Evolutionary conservation across 2,888 invertebrate genomes (phyloP).

Genomic region (Leptopilina syphax): DNA sequence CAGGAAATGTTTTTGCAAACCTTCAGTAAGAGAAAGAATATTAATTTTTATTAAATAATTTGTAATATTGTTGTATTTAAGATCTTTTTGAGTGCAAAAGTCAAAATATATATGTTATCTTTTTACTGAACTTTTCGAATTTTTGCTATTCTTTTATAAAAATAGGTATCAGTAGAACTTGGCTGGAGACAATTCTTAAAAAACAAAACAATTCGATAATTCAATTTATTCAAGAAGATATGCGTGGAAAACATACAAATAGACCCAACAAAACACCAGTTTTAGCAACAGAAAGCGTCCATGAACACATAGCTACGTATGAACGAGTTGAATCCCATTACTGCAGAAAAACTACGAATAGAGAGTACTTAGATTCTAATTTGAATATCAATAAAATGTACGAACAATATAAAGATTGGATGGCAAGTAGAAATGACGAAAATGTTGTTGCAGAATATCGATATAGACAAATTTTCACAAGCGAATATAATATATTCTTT

Average conservation of each 20-base stretch:
- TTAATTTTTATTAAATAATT: neutral
- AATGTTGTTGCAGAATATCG: neutral
- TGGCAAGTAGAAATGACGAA: constrained; percentile 12
- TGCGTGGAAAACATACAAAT: neutral
- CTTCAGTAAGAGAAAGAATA: neutral
- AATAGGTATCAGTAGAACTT: neutral
- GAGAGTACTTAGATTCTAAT: constrained; percentile 42
- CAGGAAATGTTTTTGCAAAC: constrained; percentile 23
- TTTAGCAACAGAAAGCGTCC: constrained; percentile 23
- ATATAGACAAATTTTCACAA: constrained; percentile 28
- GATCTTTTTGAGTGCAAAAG: too few species aligned
- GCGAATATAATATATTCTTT: constrained; percentile 45
- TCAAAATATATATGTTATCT: too few species aligned
- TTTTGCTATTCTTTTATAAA: neutral
- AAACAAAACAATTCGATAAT: neutral
- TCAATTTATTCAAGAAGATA: neutral
- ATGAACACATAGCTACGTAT: constrained; percentile 50
- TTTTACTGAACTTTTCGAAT: neutral
- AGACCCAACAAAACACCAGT: neutral
- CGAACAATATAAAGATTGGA: constrained; percentile 10
- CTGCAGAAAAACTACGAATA: constrained; percentile 43
- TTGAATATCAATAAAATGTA: constrained; percentile 47
- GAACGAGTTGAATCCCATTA: constrained; percentile 50
- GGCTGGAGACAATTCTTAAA: neutral
- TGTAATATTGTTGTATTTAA: too few species aligned